A percentile compares a stretch with the other conserved stretches of the same genome.
Conservation (phyloP, 2,888 invertebrate species). For the Archaeoteleia sp. region DNA sequence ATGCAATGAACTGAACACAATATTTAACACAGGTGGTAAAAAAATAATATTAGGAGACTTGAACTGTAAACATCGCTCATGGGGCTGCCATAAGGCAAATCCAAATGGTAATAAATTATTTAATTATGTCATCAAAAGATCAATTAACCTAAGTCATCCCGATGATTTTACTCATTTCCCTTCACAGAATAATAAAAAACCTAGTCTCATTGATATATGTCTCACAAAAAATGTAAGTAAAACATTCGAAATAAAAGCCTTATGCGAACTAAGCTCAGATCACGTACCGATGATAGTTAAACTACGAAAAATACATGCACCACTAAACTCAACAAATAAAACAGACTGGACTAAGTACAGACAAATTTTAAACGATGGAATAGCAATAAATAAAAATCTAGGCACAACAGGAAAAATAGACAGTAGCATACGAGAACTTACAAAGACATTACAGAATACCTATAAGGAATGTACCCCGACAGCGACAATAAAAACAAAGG, state of each 20-base stretch:
- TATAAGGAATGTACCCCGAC: not conserved
- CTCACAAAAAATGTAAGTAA: not conserved
- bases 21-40: not conserved
- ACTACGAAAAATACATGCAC: too few relatives aligned
- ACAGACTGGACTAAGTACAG: not conserved
- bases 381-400: not conserved
- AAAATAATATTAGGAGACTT: constrained; percentile 11
- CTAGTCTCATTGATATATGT: not conserved
- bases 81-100: too few relatives aligned
- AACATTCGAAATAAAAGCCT: not conserved
- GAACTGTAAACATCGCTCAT: constrained; percentile 8
- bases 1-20: not conserved
- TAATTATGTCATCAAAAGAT: not conserved
- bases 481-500: constrained; percentile 1
- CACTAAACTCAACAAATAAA: not conserved
- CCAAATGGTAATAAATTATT: too few relatives aligned
- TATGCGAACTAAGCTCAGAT: not conserved
- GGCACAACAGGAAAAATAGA: not conserved
- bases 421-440: not conserved
- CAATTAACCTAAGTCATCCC: not conserved
- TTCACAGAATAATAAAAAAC: not conserved
- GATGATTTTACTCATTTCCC: too few relatives aligned
- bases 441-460: not conserved
- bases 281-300: too few relatives aligned
- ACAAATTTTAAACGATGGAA: not conserved